phyloP scores from a whole-genome alignment of 2,888 invertebrate genomes.

The Polymixis flavicincta region DNA sequence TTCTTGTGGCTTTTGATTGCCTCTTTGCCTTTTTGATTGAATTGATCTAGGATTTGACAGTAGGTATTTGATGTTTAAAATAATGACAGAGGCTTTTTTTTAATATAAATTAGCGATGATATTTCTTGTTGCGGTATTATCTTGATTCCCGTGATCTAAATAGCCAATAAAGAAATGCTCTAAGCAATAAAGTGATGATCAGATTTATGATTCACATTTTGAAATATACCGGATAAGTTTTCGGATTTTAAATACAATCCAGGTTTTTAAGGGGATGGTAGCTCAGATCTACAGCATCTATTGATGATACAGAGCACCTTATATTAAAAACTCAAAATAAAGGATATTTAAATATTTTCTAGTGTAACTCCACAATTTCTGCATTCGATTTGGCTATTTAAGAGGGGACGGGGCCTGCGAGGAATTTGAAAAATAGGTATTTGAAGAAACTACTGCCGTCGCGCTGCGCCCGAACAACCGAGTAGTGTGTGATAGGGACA shows the following conservation, averaged over 20 bases:
- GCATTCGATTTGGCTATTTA: no score
- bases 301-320: neutral
- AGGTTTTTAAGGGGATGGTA: neutral
- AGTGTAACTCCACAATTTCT: no score
- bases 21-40: neutral
- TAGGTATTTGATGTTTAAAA: slow-evolving; percentile 1
- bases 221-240: neutral
- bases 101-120: neutral
- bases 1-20: neutral
- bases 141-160: neutral
- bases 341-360: no score
- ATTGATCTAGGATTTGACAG: neutral
- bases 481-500: no score
- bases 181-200: no score
- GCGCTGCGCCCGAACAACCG: no score
- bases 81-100: slow-evolving; percentile 2
- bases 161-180: neutral
- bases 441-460: no score
- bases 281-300: neutral
- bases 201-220: no score
- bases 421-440: no score
- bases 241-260: neutral
- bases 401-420: no score
- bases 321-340: neutral
- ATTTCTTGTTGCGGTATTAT: neutral